Evolutionary conservation across 2,113 vertebrate genomes (phyloP).

Genomic region (Oplegnathus fasciatus): DNA sequence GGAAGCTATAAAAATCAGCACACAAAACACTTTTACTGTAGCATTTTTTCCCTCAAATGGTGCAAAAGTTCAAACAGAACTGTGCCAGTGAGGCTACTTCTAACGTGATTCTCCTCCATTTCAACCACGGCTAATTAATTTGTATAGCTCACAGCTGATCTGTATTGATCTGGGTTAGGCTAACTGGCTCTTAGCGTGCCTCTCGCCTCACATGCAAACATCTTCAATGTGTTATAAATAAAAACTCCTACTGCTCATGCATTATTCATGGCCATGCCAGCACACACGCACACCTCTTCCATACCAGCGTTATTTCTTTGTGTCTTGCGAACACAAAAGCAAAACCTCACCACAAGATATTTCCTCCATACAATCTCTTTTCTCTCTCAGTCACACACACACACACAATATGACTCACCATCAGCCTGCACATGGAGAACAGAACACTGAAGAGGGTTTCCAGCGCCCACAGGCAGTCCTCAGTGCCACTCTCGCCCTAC

Average conservation of each 20-base stretch:
- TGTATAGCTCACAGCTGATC: constrained; percentile 56
- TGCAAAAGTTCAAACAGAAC: constrained; percentile 59
- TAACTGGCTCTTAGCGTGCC: constrained; percentile 55
- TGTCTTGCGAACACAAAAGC: constrained; percentile 51
- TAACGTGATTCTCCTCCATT: constrained; percentile 45
- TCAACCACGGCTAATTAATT: constrained; percentile 56
- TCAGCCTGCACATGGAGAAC: constrained; percentile 97
- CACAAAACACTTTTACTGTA: constrained; percentile 9
- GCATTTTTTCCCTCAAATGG: neutral
- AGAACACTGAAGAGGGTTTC: constrained; percentile 97
- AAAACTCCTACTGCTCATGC: constrained; percentile 71
- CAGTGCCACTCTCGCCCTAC: constrained; percentile 93
- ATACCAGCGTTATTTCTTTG: constrained; percentile 37
- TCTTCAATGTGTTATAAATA: constrained; percentile 74
- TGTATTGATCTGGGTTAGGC: constrained; percentile 61
- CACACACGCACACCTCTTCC: constrained; percentile 28
- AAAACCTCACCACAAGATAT: constrained; percentile 49
- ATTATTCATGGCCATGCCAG: constrained; percentile 68
- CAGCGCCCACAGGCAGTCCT: constrained; percentile 93
- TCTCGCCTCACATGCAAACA: constrained; percentile 63
- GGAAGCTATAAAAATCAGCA: constrained; percentile 7
- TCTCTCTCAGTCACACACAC: constrained; percentile 31
- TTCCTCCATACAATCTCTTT: constrained; percentile 21
- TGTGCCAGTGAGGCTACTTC: constrained; percentile 44
- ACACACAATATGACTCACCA: constrained; percentile 88